Percentiles rank a stretch among this genome's conserved stretches.
These are phyloP conservation scores for Amphiprion ocellaris DNA, from an alignment of 2,113 vertebrate species.

Conservation along the genomic window DNA sequence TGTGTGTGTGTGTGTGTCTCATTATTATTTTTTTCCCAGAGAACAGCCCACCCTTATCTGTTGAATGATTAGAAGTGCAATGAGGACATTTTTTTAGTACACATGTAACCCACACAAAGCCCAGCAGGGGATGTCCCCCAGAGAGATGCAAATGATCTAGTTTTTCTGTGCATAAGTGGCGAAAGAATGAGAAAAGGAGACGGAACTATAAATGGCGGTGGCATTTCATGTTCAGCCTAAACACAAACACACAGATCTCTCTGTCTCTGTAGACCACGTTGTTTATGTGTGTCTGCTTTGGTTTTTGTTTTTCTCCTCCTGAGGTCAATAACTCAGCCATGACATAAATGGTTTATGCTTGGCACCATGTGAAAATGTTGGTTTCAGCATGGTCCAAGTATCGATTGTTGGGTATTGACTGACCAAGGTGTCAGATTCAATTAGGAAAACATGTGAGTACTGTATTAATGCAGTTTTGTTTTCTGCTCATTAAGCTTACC, in stretches of 20 bases:
- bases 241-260: neutral
- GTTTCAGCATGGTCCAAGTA: conserved; percentile 67
- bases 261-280: neutral
- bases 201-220: conserved; percentile 28
- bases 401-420: conserved; percentile 75
- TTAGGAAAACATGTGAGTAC: conserved; percentile 44
- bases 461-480: conserved; percentile 53
- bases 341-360: conserved; percentile 78
- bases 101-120: conserved; percentile 64
- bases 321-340: conserved; percentile 72
- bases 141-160: conserved; percentile 65
- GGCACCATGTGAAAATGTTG: conserved; percentile 73
- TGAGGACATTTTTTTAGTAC: conserved; percentile 52
- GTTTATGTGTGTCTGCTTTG: conserved; percentile 21
- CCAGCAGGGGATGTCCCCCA: conserved; percentile 56
- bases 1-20: conserved; percentile 29
- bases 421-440: conserved; percentile 67
- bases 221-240: conserved; percentile 30
- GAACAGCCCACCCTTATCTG: conserved; percentile 65
- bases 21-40: conserved; percentile 34
- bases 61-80: conserved; percentile 75
- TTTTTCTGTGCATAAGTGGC: conserved; percentile 51
- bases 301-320: conserved; percentile 66
- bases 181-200: conserved; percentile 42
- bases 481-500: conserved; percentile 60